These are phyloP conservation scores for Archegozetes longisetosus DNA, from an alignment of 1,140 invertebrate species.

Conservation along the genomic window DNA sequence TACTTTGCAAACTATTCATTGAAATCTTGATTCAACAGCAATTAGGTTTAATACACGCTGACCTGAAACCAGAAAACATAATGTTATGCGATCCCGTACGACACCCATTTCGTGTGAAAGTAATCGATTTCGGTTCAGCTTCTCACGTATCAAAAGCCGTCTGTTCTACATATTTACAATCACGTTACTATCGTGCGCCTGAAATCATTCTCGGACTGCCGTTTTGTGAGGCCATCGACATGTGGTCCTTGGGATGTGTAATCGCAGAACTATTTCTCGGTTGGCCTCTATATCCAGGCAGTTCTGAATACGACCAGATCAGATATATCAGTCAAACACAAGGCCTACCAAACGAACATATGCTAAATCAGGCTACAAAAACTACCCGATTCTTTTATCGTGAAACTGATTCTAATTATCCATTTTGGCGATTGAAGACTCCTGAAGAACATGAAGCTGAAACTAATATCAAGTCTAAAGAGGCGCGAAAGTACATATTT, in stretches of 20 bases:
- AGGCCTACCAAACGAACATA: slow-evolving; percentile 89
- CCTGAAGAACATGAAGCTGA: slow-evolving; percentile 96
- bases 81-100: slow-evolving; percentile 96
- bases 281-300: slow-evolving; percentile 98
- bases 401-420: slow-evolving; percentile 87
- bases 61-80: slow-evolving; percentile 99
- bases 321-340: slow-evolving; percentile 79
- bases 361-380: slow-evolving; percentile 97
- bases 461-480: slow-evolving; percentile 96
- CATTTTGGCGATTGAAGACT: slow-evolving; percentile 91
- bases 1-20: no score
- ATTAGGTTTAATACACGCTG: slow-evolving; percentile 96
- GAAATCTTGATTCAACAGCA: slow-evolving; percentile 47
- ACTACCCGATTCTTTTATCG: slow-evolving; percentile 97
- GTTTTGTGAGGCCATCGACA: slow-evolving; percentile 99
- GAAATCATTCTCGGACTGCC: slow-evolving; percentile 95
- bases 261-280: slow-evolving; percentile 97
- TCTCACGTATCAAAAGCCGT: slow-evolving; percentile 98
- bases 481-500: slow-evolving; percentile 98
- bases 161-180: slow-evolving; percentile 98
- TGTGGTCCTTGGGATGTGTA: slow-evolving; percentile 99
- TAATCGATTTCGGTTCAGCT: slow-evolving; percentile 98
- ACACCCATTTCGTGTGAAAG: slow-evolving; percentile 67
- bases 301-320: slow-evolving; percentile 99
- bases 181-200: slow-evolving; percentile 93